These are phyloP conservation scores for Alcis repandata DNA, from an alignment of 2,888 invertebrate genomes.

Conservation along the genomic window DNA sequence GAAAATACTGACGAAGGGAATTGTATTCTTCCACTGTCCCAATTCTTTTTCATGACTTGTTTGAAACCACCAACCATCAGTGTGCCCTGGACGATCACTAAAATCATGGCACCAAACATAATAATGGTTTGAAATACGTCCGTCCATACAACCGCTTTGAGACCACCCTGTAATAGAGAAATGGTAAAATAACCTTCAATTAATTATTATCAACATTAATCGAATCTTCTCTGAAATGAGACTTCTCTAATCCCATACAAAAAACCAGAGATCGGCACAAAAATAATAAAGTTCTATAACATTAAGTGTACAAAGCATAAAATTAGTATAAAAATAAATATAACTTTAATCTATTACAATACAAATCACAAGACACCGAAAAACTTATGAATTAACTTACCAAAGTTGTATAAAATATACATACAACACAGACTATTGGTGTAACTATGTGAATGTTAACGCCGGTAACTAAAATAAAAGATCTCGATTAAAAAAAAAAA, in stretches of 20 bases:
- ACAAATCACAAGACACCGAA: not conserved
- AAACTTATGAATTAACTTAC: conserved; percentile 73
- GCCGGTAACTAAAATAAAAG: conserved; percentile 88
- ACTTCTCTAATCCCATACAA: no score
- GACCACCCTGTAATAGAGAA: conserved; percentile 85
- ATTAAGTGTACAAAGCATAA: no score
- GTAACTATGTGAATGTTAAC: conserved; percentile 91
- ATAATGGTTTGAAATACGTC: conserved; percentile 90
- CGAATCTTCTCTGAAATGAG: no score
- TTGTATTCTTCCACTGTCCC: conserved; percentile 87
- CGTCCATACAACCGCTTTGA: conserved; percentile 91
- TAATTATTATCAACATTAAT: no score
- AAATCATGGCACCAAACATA: conserved; percentile 89
- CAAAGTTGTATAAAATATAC: conserved; percentile 93
- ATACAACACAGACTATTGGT: conserved; percentile 90
- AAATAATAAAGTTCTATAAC: no score
- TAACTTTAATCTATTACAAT: no score
- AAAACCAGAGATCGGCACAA: no score
- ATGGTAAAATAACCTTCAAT: no score
- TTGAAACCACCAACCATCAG: conserved; percentile 88
- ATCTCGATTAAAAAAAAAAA: conserved; percentile 3
- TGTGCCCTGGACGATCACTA: conserved; percentile 89
- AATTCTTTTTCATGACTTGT: conserved; percentile 86
- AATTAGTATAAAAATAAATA: no score
- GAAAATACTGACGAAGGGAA: conserved; percentile 79